Base-by-base conservation (phyloP, 2,888 invertebrate species). In the Buathra laborator region DNA sequence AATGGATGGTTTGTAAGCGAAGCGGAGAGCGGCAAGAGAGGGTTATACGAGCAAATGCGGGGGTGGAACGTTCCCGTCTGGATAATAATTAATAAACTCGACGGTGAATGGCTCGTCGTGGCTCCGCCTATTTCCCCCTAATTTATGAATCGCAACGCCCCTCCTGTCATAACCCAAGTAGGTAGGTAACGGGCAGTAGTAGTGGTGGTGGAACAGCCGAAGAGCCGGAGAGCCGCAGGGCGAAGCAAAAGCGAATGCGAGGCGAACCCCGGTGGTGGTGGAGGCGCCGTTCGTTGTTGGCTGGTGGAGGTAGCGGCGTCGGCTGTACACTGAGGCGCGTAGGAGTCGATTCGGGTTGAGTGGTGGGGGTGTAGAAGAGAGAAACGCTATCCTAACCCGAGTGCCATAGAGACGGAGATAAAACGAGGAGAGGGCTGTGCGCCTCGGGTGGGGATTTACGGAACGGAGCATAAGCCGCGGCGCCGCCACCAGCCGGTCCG, bases 81-180 rank as follows among this genome's bases (percentile, higher is more conserved):
- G 89, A 93, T 93, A 92, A 94, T 93, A 94, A 94, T 94, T 94
- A 93, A 94, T 94, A 94, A 94, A 88, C 89, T 87, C 89, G 91
- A 74, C 92, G 92, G 91, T 93, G 94, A 93, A 92, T 94, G 94
- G 94, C 89, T 92, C 91, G 89, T 78, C 80, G 80, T 90, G 81
- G 92, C 93, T 85, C 93, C 93, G 93, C 93, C 93, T 88, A 89
- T 89, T 87, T 89, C 89, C 92, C 91, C 91, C 92, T 92, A 93
- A 93, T 93, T 94, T 94, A 94, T 94, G 93, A 93, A 93, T 91
- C 92, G 94, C 91, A 90, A 92, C 94, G 93, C 94, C 93, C 92
- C 91, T 91, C 89, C 91, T 93, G 93, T 94, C 94, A 94, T 94
- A 93, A 94, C 91, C 91, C 86, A 85, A 87, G 87, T 70, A 74